These are phyloP conservation scores for Lynx canadensis DNA, from an alignment of 2,113 vertebrate genomes.

Conservation along the genomic window DNA sequence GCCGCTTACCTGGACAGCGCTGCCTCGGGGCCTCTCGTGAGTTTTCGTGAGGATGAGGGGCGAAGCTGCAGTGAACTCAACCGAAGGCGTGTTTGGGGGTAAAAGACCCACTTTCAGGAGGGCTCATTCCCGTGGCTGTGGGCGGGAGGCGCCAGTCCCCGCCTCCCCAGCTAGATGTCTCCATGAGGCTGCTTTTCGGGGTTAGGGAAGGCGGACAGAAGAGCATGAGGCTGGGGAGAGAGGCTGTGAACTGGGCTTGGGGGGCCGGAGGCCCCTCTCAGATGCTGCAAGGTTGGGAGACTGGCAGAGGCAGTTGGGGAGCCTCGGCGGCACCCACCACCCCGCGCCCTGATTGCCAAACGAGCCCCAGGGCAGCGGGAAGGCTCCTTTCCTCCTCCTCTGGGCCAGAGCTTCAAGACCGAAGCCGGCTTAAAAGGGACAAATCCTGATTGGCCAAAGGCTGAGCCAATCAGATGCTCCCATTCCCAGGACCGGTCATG, in stretches of 20 bases:
- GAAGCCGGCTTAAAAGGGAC: accelerated
- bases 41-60: not conserved
- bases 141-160: not conserved
- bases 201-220: not conserved
- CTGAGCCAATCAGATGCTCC: not conserved
- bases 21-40: not conserved
- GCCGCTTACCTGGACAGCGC: not conserved
- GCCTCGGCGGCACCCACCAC: too few species aligned
- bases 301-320: not conserved
- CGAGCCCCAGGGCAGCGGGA: accelerated
- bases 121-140: not conserved
- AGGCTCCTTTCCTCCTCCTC: accelerated
- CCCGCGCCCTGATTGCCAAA: not conserved
- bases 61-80: not conserved
- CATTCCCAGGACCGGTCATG: accelerated
- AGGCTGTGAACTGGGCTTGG: not conserved
- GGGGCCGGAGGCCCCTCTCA: not conserved
- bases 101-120: not conserved
- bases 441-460: not conserved
- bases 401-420: not conserved
- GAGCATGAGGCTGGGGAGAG: not conserved
- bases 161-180: not conserved
- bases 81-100: not conserved
- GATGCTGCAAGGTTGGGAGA: not conserved
- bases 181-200: not conserved